Evolutionary conservation across 2,888 invertebrate genomes (phyloP), one percentile per base, ranked within the genome.

Genomic region (Plebejus melissa): DNA sequence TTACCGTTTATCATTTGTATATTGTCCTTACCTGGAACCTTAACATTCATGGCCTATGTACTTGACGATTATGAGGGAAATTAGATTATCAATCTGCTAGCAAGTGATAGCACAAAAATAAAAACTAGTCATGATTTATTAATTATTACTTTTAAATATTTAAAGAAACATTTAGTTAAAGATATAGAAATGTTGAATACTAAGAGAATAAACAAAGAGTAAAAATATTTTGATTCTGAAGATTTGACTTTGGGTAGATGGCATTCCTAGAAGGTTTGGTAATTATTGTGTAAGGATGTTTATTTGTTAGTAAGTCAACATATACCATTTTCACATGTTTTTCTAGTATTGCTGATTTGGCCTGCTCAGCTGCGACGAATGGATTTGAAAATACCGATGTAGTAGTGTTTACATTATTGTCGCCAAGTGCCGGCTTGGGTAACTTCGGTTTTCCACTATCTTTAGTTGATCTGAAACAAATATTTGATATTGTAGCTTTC

Each of bases 281-380:
- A 28, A 60, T 60, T 11, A 28, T 28, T 22, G 16, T 7, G n/a
- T 57, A 76, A 41, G 28, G 5, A 28, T 50, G 58, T 46, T 38
- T 57, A 32, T 60, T 50, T 79, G 84, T 87, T 87, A 87, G 91
- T 86, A 91, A 91, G 89, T 93, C 92, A 93, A 94, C 94, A 89
- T 94, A 94, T 82, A 97, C 98, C 97, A 98, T 97, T 94, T 98
- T 98, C 0, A 98, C 98, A 87, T 98, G 98, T 83, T 97, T 97
- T 83, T 98, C 98, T 70, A 98, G 90, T 76, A 98, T 96, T 16
- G 97, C 97, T 77, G 96, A 96, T 86, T 98, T 97, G 2, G 97
- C 97, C 84, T 96, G 95, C 87, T 98, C 98, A 0, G 97, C 98
- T 86, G 97, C 96, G 38, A 95, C 95, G 85, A 97, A 98, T 9